Evolutionary conservation across 2,797 vertebrate species (phyloP).

Genomic region (Neolamprologus multifasciatus): DNA sequence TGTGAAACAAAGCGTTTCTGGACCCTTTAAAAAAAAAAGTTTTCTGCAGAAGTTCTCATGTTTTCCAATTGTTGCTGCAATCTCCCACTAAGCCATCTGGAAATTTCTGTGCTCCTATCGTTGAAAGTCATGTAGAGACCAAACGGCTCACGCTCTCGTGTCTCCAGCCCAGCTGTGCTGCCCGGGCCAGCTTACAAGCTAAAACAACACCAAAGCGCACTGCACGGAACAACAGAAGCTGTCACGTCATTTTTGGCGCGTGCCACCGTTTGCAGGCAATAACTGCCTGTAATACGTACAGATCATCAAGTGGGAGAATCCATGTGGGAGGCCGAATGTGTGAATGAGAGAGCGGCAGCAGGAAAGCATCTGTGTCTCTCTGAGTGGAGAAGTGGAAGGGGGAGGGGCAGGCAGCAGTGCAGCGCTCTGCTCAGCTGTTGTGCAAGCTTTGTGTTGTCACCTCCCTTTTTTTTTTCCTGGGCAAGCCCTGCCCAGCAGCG

Average conservation of each 20-base stretch:
- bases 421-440: conserved; percentile 59
- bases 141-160: fast-evolving
- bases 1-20: not conserved
- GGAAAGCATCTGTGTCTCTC: conserved; percentile 42
- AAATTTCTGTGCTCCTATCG: not conserved
- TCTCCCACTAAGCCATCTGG: not conserved
- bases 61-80: not conserved
- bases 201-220: not conserved
- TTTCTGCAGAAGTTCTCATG: not conserved
- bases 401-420: conserved; percentile 58
- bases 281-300: not conserved
- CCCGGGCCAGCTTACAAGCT: not conserved
- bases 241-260: not conserved
- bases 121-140: not conserved
- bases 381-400: conserved; percentile 24
- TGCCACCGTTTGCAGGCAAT: not conserved
- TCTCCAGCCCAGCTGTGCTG: not conserved
- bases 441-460: conserved; percentile 42
- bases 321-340: conserved; percentile 19
- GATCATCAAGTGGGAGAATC: conserved; percentile 22
- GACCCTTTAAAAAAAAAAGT: not conserved
- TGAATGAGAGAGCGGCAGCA: conserved; percentile 39
- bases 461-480: conserved; percentile 6
- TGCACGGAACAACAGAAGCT: not conserved
- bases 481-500: conserved; percentile 35